Evolutionary conservation across 2,797 vertebrate genomes (phyloP), one percentile per base, ranked within the genome.

Genomic region (Dendrocincla tyrannina): DNA sequence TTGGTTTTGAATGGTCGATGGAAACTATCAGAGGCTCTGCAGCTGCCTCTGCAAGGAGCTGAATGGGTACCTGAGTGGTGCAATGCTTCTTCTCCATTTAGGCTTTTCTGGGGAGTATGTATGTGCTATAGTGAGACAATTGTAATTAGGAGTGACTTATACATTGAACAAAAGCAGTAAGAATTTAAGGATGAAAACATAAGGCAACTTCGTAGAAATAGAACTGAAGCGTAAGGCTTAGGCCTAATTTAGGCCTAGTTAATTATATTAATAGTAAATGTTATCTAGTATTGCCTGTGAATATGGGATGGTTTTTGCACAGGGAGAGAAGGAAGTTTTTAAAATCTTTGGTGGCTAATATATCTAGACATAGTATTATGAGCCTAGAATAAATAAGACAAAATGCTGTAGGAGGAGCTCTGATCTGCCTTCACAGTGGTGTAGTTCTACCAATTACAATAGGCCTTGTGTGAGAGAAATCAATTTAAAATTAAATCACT

Each of bases 401-500:
- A 81, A 85, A 39, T 53, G 15, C 24, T 69, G 6, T 33, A 33
- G 52, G 30, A 74, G 35, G 73, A 89, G 80, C 13, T 66, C 32
- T 50, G 41, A 56, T 92, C 20, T 72, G 33, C 30, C 37, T 87
- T 82, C 7, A 14, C 49, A 56, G 15, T 49, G 55, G 9, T 60
- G 7, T 64, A 37, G 35, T 75, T 87, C 58, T 58, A 72, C 49
- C 0, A 0, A 52, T 88, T 80, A 89, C 55, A 80, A 11, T 16
- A 59, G 53, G n/a, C 39, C 89, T 91, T 77, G 24, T 68, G 42
- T 72, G 55, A 89, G 60, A 62, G 13, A 89, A 92, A 93, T 88
- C 60, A 68, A 77, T 79, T 78, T 75, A 62, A 95, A 94, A 93
- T 85, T 93, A 93, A 92, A 93, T 23, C 17, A 22, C n/a, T 80